Percentiles rank a stretch among this genome's conserved stretches.
phyloP scores from a whole-genome alignment of 2,888 invertebrate genomes.

The Drosophila quinaria region DNA sequence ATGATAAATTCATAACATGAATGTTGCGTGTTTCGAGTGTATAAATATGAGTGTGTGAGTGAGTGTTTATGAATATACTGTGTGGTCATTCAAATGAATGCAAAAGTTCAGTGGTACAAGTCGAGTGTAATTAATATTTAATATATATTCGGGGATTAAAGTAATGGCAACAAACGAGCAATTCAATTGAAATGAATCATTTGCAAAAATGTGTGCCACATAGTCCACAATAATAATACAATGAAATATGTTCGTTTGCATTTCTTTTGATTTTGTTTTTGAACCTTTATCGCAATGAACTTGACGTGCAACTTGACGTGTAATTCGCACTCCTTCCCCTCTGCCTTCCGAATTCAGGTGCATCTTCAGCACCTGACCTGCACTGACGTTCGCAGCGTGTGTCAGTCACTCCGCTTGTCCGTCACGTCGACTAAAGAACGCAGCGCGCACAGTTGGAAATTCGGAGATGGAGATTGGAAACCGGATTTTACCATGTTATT shows the following conservation, averaged over 20 bases:
- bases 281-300: slow-evolving; percentile 54
- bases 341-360: slow-evolving; percentile 19
- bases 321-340: slow-evolving; percentile 16
- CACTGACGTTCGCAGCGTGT: slow-evolving; percentile 51
- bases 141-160: slow-evolving; percentile 57
- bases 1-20: slow-evolving; percentile 46
- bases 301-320: slow-evolving; percentile 50
- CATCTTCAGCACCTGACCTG: slow-evolving; percentile 58
- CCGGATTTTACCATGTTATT: slow-evolving; percentile 67
- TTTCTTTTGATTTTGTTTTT: slow-evolving; percentile 46
- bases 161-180: slow-evolving; percentile 35
- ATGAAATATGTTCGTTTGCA: slow-evolving; percentile 43
- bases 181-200: slow-evolving; percentile 53
- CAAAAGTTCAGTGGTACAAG: slow-evolving; percentile 77
- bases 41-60: slow-evolving; percentile 22
- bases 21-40: slow-evolving; percentile 4
- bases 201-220: slow-evolving; percentile 58
- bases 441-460: slow-evolving; percentile 58
- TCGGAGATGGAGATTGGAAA: slow-evolving; percentile 45
- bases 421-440: slow-evolving; percentile 45
- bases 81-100: slow-evolving; percentile 26
- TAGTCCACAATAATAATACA: slow-evolving; percentile 15
- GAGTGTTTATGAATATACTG: slow-evolving; percentile 2
- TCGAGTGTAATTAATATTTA: slow-evolving; percentile 66
- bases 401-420: slow-evolving; percentile 62